Evolutionary conservation across 1,140 invertebrate genomes (phyloP), one percentile per base, ranked within the genome.

Genomic region (Pogonomyrmex barbatus): DNA sequence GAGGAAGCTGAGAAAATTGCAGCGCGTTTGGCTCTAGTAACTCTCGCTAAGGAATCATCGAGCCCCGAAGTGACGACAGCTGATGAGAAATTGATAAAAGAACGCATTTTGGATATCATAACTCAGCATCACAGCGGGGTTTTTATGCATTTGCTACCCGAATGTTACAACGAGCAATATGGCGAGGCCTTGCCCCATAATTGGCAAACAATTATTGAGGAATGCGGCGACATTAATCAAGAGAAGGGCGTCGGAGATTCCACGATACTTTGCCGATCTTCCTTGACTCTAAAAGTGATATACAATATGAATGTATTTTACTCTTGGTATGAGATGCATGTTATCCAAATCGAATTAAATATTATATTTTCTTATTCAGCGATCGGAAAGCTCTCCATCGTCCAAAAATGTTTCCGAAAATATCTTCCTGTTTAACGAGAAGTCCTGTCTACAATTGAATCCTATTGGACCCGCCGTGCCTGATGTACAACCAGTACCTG

Each of bases 1-100:
- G 94, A 95, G 0, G 92, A 96, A 17, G 96, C 96, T 0, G 93
- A 95, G 87, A 94, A 95, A 87, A 87, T 96, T 33, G 96, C 96
- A 1, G 96, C 96, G 0, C 92, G 93, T 42, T 91, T 95, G 73
- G 95, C 97, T 50, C 88, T 97, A 12, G 86, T 91, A 0, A 93
- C 93, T 73, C 91, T 94, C 33, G 78, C 94, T 47, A 92, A 95
- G 47, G 94, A 93, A 84, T 92, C 92, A 76, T 93, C 92, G 58
- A 88, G 92, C 50, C 90, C 92, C 65, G 87, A 87, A 2, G 87
- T 78, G 0, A 89, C 94, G 0, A 95, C 94, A 4, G 77, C 9
- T 1, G 89, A 94, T 12, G 68, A 58, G 36, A 45, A 77, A 4
- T 60, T 93, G 24, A 89, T 96, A 4, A 87, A 96, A 9, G 76